Base-by-base conservation (phyloP, 2,888 invertebrate genomes). In the Erannis defoliaria region DNA sequence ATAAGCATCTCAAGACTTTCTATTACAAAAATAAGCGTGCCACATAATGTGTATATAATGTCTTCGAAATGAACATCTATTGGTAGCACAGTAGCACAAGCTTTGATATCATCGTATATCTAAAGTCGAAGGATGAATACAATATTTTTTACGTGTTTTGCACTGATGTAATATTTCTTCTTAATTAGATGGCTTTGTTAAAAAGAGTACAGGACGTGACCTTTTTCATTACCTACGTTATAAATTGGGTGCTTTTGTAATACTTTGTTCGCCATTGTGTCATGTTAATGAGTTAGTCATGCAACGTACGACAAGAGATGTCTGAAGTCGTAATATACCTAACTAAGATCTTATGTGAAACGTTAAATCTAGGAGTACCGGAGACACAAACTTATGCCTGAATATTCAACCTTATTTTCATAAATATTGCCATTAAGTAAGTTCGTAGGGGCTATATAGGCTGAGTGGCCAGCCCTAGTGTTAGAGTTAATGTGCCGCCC, bases 211-310 rank as follows among this genome's bases (percentile, higher is more conserved):
- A 40, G 37, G 45, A 61, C 55, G 61, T 55, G 61, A 46, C 33
- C 50, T 61, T 49, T 49, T 55, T 61, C 43, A 61, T 37, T 54
- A 50, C 50, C 43, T 55, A 55, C 45, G 45, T 55, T 61, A 61
- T 51, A 55, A 61, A 61, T 61, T 31, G 50, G 55, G 50, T 51
- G 61, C 43, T 50, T 61, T 55, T 35, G 55, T 55, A 14, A 46
- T 46, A 55, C 60, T 43, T 55, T 60, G 54, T 55, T 12, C 46
- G 29, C 49, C 50, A 38, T 53, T 53, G 53, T 59, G 54, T 54
- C 23, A 59, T 59, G 46, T 46, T 54, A 59, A 59, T 55, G 49
- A 40, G 55, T 49, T 43, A 55, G 49, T 59, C 54, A 53, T 59
- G 48, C 50, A 37, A 19, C 23, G 42, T 45, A 33, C 21, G n/a